A percentile compares a stretch with the other conserved stretches of the same genome.
These are phyloP conservation scores for Chelonoidis abingdonii DNA, from an alignment of 2,113 vertebrate species.

Conservation along the genomic window DNA sequence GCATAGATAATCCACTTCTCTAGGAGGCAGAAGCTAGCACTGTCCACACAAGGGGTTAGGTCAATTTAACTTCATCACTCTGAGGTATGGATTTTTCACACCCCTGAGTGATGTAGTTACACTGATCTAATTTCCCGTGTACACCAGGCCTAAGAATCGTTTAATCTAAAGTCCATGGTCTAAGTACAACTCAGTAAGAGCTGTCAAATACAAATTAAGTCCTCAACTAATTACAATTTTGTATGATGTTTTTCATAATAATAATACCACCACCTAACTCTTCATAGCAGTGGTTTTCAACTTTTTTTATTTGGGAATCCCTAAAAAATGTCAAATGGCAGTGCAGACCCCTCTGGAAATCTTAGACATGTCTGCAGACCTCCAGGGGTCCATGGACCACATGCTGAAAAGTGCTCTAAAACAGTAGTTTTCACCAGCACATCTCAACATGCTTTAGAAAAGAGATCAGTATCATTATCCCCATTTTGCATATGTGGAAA, in stretches of 20 bases:
- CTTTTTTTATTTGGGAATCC: neutral
- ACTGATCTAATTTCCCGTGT: neutral
- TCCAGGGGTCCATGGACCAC: too few species aligned
- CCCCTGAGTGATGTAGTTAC: neutral
- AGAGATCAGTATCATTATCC: neutral
- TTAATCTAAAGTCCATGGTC: neutral
- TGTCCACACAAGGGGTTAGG: neutral
- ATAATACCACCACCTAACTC: neutral
- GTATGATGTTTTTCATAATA: neutral
- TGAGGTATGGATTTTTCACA: neutral
- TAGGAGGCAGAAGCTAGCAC: neutral
- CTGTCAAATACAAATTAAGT: neutral
- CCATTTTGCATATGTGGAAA: neutral
- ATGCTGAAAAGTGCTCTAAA: too few species aligned
- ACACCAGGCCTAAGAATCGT: neutral
- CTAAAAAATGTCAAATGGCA: neutral
- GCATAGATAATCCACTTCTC: neutral
- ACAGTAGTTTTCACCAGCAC: too few species aligned
- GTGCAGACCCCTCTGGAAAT: neutral
- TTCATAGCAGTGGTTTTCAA: neutral
- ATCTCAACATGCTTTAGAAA: neutral
- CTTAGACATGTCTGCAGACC: neutral
- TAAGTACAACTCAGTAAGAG: neutral
- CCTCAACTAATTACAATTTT: neutral
- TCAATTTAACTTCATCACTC: neutral